These are phyloP conservation scores for Lates japonicus DNA, from an alignment of 2,797 vertebrate species.

Conservation along the genomic window DNA sequence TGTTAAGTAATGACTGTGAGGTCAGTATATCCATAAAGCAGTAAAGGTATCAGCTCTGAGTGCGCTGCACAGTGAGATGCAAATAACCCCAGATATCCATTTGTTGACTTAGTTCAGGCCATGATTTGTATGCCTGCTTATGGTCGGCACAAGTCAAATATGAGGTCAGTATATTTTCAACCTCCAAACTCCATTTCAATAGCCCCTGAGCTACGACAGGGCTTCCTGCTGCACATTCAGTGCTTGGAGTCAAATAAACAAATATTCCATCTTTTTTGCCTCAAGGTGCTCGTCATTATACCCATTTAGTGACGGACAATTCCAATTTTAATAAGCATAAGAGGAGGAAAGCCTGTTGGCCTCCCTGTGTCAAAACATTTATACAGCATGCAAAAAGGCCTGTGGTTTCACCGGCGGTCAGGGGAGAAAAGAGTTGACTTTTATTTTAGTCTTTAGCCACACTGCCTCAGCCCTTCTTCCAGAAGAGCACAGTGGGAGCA, in stretches of 20 bases:
- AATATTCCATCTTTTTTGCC: slow-evolving; percentile 67
- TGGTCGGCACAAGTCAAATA: slow-evolving; percentile 84
- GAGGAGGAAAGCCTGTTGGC: slow-evolving; percentile 66
- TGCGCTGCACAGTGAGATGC: slow-evolving; percentile 45
- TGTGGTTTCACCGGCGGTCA: slow-evolving; percentile 60
- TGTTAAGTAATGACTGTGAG: slow-evolving; percentile 22
- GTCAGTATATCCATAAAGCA: slow-evolving; percentile 24
- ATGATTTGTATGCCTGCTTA: slow-evolving; percentile 75
- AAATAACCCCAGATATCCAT: slow-evolving; percentile 75
- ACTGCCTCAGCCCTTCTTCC: slow-evolving; percentile 65
- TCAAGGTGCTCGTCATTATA: slow-evolving; percentile 62
- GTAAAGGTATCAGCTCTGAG: slow-evolving; percentile 47
- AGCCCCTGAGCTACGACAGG: slow-evolving; percentile 65
- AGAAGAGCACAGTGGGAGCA: slow-evolving; percentile 74
- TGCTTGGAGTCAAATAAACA: slow-evolving; percentile 75
- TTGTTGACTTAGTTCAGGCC: slow-evolving; percentile 80
- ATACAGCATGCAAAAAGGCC: slow-evolving; percentile 72
- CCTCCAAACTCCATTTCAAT: slow-evolving; percentile 70
- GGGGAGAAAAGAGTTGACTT: slow-evolving; percentile 72
- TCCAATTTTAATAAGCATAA: slow-evolving; percentile 76
- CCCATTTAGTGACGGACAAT: slow-evolving; percentile 74
- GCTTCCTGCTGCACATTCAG: slow-evolving; percentile 61
- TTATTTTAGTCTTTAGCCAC: slow-evolving; percentile 78
- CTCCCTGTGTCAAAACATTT: slow-evolving; percentile 82
- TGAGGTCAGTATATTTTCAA: slow-evolving; percentile 84